Evolutionary conservation across 2,113 vertebrate species (phyloP).

Genomic region (Potamarius usumacintae): DNA sequence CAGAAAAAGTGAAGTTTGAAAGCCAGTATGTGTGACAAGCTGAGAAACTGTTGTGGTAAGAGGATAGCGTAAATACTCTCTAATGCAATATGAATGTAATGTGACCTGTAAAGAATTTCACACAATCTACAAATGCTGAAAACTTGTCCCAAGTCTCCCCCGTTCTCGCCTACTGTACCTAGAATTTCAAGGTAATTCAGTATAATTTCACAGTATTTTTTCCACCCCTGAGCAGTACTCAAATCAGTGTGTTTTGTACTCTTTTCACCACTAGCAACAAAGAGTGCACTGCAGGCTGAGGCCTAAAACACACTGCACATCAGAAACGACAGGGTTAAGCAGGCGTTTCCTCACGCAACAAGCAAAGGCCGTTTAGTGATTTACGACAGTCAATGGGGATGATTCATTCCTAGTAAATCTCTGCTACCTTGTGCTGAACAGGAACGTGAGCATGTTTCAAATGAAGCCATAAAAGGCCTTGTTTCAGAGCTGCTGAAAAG

Average conservation of each 20-base stretch:
- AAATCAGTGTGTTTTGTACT: not conserved
- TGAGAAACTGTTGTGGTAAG: too few relatives aligned
- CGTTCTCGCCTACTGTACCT: too few relatives aligned
- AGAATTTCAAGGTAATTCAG: not conserved
- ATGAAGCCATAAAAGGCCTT: constrained; percentile 49
- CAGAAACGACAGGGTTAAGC: constrained; percentile 39
- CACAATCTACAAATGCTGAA: too few relatives aligned
- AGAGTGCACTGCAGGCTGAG: not conserved
- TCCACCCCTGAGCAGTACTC: not conserved
- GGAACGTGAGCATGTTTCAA: constrained; percentile 50
- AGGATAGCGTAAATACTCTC: too few relatives aligned
- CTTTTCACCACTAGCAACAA: not conserved
- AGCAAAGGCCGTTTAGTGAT: constrained; percentile 26
- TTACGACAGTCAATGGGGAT: constrained; percentile 48
- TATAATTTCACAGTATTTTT: not conserved
- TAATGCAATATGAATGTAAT: too few relatives aligned
- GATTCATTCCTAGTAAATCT: constrained; percentile 52
- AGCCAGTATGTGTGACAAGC: too few relatives aligned
- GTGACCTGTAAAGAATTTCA: too few relatives aligned
- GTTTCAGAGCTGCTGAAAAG: constrained; percentile 48
- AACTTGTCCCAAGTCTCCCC: too few relatives aligned
- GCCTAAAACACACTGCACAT: not conserved
- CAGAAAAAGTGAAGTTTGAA: too few relatives aligned
- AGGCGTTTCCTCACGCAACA: constrained; percentile 8
- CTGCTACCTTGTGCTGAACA: constrained; percentile 49